These are phyloP conservation scores for Mallotus villosus DNA, from an alignment of 2,797 vertebrate species.

Conservation along the genomic window DNA sequence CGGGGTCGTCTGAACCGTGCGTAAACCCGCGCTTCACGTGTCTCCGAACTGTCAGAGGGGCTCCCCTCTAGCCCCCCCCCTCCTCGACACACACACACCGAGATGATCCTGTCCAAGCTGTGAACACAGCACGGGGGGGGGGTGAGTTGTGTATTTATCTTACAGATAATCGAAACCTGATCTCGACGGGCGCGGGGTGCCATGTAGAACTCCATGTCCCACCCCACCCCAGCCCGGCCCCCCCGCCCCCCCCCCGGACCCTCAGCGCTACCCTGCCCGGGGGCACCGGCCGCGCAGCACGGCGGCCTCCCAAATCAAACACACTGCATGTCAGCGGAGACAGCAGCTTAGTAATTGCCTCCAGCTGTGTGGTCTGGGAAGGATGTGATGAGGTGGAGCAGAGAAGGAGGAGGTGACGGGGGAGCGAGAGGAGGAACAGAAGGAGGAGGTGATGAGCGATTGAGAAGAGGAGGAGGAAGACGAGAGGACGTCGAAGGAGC, in stretches of 20 bases:
- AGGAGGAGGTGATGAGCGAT: conserved; percentile 12
- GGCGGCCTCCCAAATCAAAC: conserved; percentile 54
- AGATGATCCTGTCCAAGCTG: conserved; percentile 55
- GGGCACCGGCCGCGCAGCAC: conserved; percentile 43
- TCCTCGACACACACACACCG: conserved; percentile 16
- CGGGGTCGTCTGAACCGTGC: conserved; percentile 18
- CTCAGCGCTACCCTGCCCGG: conserved; percentile 20
- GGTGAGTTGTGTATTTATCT: conserved; percentile 56
- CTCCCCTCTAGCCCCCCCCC: not conserved
- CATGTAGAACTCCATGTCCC: conserved; percentile 52
- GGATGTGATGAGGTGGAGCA: conserved; percentile 50
- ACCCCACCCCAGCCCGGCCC: conserved; percentile 36
- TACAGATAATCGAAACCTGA: conserved; percentile 57
- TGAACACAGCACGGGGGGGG: conserved; percentile 52
- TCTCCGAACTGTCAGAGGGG: too few species aligned
- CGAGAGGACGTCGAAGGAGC: not conserved
- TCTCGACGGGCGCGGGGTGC: conserved; percentile 44
- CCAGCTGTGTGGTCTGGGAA: conserved; percentile 66
- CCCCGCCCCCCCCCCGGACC: not conserved
- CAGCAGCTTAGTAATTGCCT: conserved; percentile 66
- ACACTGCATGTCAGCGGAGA: conserved; percentile 55
- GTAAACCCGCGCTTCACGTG: too few species aligned
- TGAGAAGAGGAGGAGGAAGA: not conserved
- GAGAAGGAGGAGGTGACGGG: conserved; percentile 21
- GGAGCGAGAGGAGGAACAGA: too few species aligned